Percentiles rank a stretch among this genome's conserved stretches.
phyloP scores from a whole-genome alignment of 2,113 vertebrate species.

The Cairina moschata region DNA sequence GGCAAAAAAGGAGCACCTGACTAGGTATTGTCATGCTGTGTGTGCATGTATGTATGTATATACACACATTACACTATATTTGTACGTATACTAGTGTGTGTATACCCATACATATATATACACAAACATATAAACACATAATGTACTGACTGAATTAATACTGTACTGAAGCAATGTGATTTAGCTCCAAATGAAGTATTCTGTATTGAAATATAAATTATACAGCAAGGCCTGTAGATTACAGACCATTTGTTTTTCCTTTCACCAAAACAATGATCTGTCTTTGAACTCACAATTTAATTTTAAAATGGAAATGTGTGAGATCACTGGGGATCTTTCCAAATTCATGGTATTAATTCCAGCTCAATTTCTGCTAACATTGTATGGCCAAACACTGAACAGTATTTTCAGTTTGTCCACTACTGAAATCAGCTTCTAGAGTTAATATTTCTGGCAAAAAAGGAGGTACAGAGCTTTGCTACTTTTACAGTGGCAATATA shows the following conservation, averaged over 20 bases:
- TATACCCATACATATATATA: neutral
- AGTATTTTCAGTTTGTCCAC: neutral
- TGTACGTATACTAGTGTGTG: neutral
- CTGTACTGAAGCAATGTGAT: neutral
- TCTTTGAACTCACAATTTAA: neutral
- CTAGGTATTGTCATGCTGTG: neutral
- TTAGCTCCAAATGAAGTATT: slow-evolving; percentile 45
- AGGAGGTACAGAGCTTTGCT: neutral
- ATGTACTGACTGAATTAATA: neutral
- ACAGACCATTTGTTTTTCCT: neutral
- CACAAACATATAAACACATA: neutral
- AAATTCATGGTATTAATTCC: slow-evolving; percentile 2
- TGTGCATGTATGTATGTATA: neutral
- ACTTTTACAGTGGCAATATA: neutral
- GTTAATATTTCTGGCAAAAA: slow-evolving; percentile 33
- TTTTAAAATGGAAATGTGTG: neutral
- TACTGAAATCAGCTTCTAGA: slow-evolving; percentile 41
- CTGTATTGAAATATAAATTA: slow-evolving; percentile 19
- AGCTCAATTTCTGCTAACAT: neutral
- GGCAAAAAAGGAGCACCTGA: slow-evolving; percentile 41
- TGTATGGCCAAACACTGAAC: neutral
- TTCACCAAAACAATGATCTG: neutral
- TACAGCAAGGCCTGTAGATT: neutral
- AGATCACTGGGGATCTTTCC: neutral
- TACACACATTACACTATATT: neutral